Percentiles rank a stretch among this genome's conserved stretches.
phyloP scores from a whole-genome alignment of 2,113 vertebrate genomes.

The Callithrix jacchus region DNA sequence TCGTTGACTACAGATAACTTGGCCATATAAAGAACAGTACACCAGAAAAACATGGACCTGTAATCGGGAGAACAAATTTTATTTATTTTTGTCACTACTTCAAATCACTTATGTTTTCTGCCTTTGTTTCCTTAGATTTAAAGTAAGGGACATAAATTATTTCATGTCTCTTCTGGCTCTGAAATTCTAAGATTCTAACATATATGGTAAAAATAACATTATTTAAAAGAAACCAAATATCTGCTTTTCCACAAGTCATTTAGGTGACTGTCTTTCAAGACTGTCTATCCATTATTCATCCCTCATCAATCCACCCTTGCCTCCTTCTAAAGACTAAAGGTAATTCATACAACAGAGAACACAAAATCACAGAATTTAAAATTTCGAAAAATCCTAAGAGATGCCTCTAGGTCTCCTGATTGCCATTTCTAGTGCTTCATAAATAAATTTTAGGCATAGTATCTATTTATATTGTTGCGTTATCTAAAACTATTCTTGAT shows the following conservation, averaged over 20 bases:
- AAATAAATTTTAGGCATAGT: neutral
- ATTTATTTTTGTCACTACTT: conserved; percentile 4
- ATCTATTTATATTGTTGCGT: neutral
- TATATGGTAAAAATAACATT: neutral
- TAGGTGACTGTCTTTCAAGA: neutral
- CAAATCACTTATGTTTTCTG: neutral
- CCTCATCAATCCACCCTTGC: neutral
- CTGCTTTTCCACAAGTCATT: neutral
- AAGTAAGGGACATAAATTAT: conserved; percentile 1
- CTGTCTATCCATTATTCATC: neutral
- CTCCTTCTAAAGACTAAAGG: neutral
- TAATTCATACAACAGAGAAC: neutral
- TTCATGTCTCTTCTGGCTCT: conserved; percentile 13
- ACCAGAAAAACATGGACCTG: neutral
- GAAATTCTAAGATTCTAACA: conserved; percentile 24
- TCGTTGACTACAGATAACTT: too few relatives aligned
- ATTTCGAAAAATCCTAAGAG: neutral
- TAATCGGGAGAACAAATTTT: neutral
- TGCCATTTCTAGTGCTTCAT: neutral
- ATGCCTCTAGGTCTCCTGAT: neutral
- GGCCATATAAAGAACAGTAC: neutral
- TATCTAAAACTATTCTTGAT: conserved; percentile 31
- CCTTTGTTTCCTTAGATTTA: neutral
- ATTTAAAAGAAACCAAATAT: conserved; percentile 29
- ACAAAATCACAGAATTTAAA: conserved; percentile 23